Conservation (phyloP, 2,888 invertebrate species). For the Nomada flava region DNA sequence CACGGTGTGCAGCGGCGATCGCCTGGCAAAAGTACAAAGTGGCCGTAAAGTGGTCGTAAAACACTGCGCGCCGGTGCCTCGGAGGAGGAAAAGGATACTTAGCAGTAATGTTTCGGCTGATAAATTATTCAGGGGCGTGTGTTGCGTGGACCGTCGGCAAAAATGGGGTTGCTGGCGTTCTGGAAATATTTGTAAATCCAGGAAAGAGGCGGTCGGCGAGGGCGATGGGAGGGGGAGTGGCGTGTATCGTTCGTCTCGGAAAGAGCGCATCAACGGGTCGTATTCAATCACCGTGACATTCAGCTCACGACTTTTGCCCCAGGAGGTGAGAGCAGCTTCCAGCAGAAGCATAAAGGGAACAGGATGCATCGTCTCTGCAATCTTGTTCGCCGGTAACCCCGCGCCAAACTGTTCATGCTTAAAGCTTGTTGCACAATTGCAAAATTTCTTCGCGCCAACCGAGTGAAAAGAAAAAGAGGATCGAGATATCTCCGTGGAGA, state of each 20-base stretch:
- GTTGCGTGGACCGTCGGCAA: slow-evolving; percentile 13
- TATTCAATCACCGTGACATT: slow-evolving; percentile 81
- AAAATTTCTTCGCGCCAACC: slow-evolving; percentile 30
- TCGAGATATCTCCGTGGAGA: not conserved
- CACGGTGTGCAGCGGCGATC: slow-evolving; percentile 15
- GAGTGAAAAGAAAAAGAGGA: slow-evolving; percentile 27
- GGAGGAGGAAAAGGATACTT: slow-evolving; percentile 18
- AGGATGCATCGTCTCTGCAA: slow-evolving; percentile 65
- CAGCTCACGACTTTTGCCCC: slow-evolving; percentile 80
- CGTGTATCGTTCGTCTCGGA: slow-evolving; percentile 41
- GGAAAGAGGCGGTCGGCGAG: slow-evolving; percentile 34
- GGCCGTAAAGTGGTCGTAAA: slow-evolving; percentile 53
- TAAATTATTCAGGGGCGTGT: slow-evolving; percentile 39
- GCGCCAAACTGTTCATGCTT: slow-evolving; percentile 55
- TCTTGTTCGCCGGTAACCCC: slow-evolving; percentile 66
- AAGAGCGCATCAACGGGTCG: slow-evolving; percentile 69
- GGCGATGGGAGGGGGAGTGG: slow-evolving; percentile 15
- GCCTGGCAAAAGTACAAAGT: slow-evolving; percentile 44
- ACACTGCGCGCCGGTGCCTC: slow-evolving; percentile 19
- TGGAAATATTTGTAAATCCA: slow-evolving; percentile 49
- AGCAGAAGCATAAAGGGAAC: slow-evolving; percentile 67
- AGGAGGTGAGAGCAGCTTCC: slow-evolving; percentile 81
- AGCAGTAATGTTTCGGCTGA: slow-evolving; percentile 43
- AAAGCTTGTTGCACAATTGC: slow-evolving; percentile 66
- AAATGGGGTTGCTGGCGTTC: slow-evolving; percentile 4